Evolutionary conservation across 1,140 invertebrate species (phyloP), one percentile per base, ranked within the genome.

Genomic region (Brachionus paranguensis): DNA sequence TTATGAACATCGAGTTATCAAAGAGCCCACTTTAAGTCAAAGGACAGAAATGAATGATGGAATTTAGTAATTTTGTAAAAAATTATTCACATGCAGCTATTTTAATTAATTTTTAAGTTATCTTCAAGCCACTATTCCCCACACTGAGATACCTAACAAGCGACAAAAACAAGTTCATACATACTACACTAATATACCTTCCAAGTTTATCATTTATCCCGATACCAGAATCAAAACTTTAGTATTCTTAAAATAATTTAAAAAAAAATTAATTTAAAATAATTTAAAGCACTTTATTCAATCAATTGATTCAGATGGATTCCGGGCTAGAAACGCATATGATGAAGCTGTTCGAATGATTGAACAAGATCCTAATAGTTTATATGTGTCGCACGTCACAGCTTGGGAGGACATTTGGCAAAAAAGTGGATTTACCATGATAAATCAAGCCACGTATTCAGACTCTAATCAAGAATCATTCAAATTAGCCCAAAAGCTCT

Each of bases 161-260:
- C 50, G 78, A 11, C 53, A 81, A 45, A 81, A 81, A n/a, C 50
- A 81, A 81, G 27, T 81, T 24, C 78, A 81, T 68, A 81, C 78
- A 24, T 81, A 81, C 17, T 81, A 81, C 27, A 81, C 53, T 3
- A 81, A 81, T 64, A 37, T 81, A 10, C 78, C 78, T 12, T n/a
- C 41, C 5, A 81, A 81, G 29, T 81, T 81, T 64, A 17, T 64
- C n/a, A 68, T 81, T 27, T 81, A 81, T 68, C 78, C 78, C 1
- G 60, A 81, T 37, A 81, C 64, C 33, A 81, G 33, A 24, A n/a
- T 68, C 2, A 81, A 60, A 60, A 60, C 53, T 12, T 64, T 81
- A n/a, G 78, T 81, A 81, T 64, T 24, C 27, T 3, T 8, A 24
- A 41, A 53, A 47, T 29, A 14, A 12, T n/a, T 78, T 53, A 12